Evolutionary conservation across 2,113 vertebrate genomes (phyloP), one percentile per base, ranked within the genome.

Genomic region (Thunnus thynnus): DNA sequence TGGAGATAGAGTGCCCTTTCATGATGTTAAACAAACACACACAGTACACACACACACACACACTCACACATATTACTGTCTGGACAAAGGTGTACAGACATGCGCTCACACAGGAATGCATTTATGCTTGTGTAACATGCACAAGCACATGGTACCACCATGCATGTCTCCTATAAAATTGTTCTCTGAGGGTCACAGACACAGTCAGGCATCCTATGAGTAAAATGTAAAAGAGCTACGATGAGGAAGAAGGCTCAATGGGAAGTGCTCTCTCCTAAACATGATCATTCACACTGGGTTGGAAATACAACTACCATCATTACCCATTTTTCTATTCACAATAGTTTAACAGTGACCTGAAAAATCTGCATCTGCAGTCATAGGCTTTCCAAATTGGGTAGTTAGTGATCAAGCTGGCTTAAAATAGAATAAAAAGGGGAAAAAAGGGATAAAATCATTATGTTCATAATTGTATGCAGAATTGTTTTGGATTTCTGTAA

Each of bases 1-100:
- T 64, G 66, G 61, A 57, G 76, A 87, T 85, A 78, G 75, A 86
- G 82, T 69, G 74, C 57, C 66, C 86, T 86, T 86, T 90, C 80
- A 86, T 68, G 62, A 83, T 82, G 69, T 82, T 80, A 76, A 79
- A 80, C 64, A 86, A 73, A 88, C 25, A 58, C 50, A 56, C 44
- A 46, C 36, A 75, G 27, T 30, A 30, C 27, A 69, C 48, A 62
- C 52, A 52, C 57, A 65, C 65, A 71, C 25, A 50, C 48, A 63
- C 61, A 64, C 52, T 52, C 67, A 71, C 27, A 65, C 32, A 58
- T 36, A 46, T 20, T 50, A 50, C 13, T 13, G 13, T 52, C 52
- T 85, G 46, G 69, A 80, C 60, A 86, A 81, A 83, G 41, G 25
- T 47, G 48, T 56, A 62, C 60, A 75, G 74, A 82, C n/a, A 50